Conservation (phyloP, 2,797 vertebrate genomes). For the Darevskia mixta region DNA sequence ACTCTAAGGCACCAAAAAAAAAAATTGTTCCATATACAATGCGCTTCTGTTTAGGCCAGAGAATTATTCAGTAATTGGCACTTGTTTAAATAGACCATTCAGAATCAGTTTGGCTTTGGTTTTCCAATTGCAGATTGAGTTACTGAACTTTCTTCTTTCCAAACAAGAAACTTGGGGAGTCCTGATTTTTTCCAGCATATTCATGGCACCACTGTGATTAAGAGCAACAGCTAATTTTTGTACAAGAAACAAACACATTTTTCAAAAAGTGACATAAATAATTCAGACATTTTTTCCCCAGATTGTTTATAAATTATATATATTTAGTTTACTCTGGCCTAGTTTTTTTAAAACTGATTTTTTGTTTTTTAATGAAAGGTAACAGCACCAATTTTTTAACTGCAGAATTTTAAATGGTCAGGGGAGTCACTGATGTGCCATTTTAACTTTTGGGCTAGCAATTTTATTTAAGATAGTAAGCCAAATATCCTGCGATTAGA, state of each 20-base stretch:
- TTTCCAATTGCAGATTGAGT: conserved; percentile 81
- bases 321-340: conserved; percentile 83
- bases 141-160: conserved; percentile 73
- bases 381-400: conserved; percentile 69
- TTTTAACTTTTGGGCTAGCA: conserved; percentile 59
- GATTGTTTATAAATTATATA: conserved; percentile 87
- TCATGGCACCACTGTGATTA: conserved; percentile 80
- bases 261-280: conserved; percentile 82
- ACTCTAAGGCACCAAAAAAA: conserved; percentile 69
- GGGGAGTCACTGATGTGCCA: conserved; percentile 65
- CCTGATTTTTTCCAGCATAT: conserved; percentile 79
- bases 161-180: conserved; percentile 77
- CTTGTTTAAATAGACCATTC: conserved; percentile 92
- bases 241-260: conserved; percentile 83
- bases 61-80: conserved; percentile 93
- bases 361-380: conserved; percentile 40
- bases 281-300: conserved; percentile 79
- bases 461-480: conserved; percentile 56
- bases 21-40: conserved; percentile 83
- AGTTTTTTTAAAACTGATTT: conserved; percentile 59
- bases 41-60: conserved; percentile 86
- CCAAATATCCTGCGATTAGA: conserved; percentile 38
- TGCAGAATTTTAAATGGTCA: conserved; percentile 65
- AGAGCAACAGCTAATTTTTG: conserved; percentile 82
- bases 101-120: conserved; percentile 79